Base-by-base conservation (phyloP, 2,113 vertebrate genomes). In the Crotalus viridis region DNA sequence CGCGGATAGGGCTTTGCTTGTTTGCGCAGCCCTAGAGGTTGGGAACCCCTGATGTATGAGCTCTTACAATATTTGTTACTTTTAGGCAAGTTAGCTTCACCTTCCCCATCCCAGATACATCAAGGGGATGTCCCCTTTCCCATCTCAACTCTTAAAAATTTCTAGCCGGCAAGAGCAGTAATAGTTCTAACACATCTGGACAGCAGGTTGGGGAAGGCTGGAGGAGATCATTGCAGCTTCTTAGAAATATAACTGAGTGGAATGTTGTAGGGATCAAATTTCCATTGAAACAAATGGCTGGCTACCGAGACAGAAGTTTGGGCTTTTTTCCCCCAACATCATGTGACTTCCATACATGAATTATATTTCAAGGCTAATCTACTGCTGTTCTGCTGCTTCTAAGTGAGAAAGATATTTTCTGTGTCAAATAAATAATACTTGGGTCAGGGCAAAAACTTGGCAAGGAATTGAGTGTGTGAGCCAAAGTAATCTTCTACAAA, bases 401-500 rank as follows among this genome's bases (percentile, higher is more conserved):
- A 90, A 90, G 88, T 12, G n/a, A 90, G 88, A 57, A 59, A 43
- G 69, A 51, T 61, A 64, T 64, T 93, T 59, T 87, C 74, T 61
- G 81, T 93, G 89, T 89, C 89, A 90, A 55, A 90, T 90, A 57
- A 93, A 87, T 93, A 90, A 93, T 93, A 90, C 86, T 90, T 93
- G 56, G 92, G 92, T 90, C 81, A 93, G 89, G 89, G 92, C 89
- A 93, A 86, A 93, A 87, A 90, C 74, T 90, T 90, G 92, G 89
- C 92, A 90, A 48, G 56, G 81, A 90, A 33, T 57, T 86, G 39
- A 55, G 4, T 43, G 1, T 24, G 89, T 54, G 89, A 93, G 81
- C 88, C 92, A 87, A 93, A 51, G 56, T 87, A 24, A 57, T 89
- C 90, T 93, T 89, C 88, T 93, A 81, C 89, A 90, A 86, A 56